Percentiles rank a stretch among this genome's conserved stretches.
Conservation (phyloP, 2,113 vertebrate species). For the Albula glossodonta region DNA sequence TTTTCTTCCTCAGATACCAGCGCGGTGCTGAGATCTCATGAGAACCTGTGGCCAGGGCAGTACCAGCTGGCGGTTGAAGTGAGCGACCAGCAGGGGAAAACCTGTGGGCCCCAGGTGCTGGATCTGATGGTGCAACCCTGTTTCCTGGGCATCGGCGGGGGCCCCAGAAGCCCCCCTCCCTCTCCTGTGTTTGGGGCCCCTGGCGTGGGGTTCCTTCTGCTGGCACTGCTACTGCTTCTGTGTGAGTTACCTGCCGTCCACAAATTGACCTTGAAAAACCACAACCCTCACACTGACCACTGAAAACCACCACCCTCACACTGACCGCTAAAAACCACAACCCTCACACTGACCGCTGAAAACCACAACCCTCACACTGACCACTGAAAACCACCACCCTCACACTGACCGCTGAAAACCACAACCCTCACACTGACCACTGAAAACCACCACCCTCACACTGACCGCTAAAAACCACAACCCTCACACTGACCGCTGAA, state of each 20-base stretch:
- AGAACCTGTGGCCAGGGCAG: constrained; percentile 61
- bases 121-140: constrained; percentile 65
- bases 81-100: constrained; percentile 69
- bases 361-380: too few species aligned
- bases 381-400: too few species aligned
- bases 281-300: too few species aligned
- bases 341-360: too few species aligned
- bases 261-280: neutral
- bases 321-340: too few species aligned
- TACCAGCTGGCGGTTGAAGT: constrained; percentile 60
- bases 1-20: constrained; percentile 50
- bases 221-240: constrained; percentile 81
- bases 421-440: too few species aligned
- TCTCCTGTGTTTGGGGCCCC: constrained; percentile 57
- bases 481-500: too few species aligned
- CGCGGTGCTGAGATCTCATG: constrained; percentile 54
- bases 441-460: too few species aligned
- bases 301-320: too few species aligned
- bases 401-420: too few species aligned
- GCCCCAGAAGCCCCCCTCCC: constrained; percentile 28
- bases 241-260: constrained; percentile 58
- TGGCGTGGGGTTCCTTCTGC: constrained; percentile 76
- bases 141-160: neutral
- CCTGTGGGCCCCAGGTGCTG: constrained; percentile 56
- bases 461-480: too few species aligned